Evolutionary conservation across 2,888 invertebrate species (phyloP).

Genomic region (Andrena haemorrhoa): DNA sequence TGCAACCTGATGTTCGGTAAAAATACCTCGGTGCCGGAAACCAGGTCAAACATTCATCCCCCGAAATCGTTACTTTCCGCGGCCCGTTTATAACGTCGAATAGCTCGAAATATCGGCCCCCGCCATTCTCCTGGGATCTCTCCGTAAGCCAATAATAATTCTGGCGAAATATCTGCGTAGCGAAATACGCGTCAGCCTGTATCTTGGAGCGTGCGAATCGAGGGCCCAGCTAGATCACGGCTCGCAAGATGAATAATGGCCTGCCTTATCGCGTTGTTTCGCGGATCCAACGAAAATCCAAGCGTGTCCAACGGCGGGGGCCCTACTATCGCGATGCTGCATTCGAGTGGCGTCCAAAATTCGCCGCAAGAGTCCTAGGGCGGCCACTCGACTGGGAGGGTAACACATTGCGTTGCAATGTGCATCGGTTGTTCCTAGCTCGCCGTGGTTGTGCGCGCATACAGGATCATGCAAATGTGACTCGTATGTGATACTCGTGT

Average conservation of each 20-base stretch:
- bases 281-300: conserved; percentile 41
- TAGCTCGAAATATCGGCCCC: too few species aligned
- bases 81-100: too few species aligned
- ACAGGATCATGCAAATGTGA: conserved; percentile 81
- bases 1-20: too few species aligned
- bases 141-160: too few species aligned
- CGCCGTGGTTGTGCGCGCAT: conserved; percentile 63
- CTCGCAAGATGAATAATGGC: conserved; percentile 47
- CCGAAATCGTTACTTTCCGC: too few species aligned
- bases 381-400: conserved; percentile 72
- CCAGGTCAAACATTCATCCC: too few species aligned
- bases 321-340: conserved; percentile 58
- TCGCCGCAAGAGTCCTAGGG: conserved; percentile 72
- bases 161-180: too few species aligned
- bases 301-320: conserved; percentile 27
- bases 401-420: conserved; percentile 72
- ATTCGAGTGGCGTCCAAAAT: conserved; percentile 69
- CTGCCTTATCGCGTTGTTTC: conserved; percentile 56
- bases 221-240: not conserved
- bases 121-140: too few species aligned
- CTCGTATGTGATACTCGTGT: conserved; percentile 79
- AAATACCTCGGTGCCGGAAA: too few species aligned
- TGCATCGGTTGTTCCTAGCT: conserved; percentile 66
- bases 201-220: conserved; percentile 3
- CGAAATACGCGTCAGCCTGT: not conserved